These are phyloP conservation scores for Mayetiola destructor DNA, from an alignment of 2,888 invertebrate genomes.

Conservation along the genomic window DNA sequence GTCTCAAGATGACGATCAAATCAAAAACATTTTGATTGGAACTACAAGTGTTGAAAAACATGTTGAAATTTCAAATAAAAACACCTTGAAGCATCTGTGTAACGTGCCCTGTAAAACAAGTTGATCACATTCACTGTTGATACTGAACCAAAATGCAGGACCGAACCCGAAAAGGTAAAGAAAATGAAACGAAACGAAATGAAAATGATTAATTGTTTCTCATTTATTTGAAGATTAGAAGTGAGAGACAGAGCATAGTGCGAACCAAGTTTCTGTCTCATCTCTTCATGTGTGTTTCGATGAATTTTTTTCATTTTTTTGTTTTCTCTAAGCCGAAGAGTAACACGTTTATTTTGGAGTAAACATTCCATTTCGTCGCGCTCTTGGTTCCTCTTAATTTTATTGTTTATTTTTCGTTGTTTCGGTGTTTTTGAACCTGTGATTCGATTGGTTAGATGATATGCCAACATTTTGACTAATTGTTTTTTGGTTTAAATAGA, in stretches of 20 bases:
- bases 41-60: not conserved
- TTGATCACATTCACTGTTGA: too few relatives aligned
- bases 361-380: conserved; percentile 1
- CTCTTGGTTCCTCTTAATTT: not conserved
- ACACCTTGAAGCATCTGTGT: not conserved
- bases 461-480: conserved; percentile 8
- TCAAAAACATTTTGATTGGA: not conserved
- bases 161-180: not conserved
- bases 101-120: too few relatives aligned
- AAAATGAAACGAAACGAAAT: not conserved
- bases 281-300: too few relatives aligned
- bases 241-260: too few relatives aligned
- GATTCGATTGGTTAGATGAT: not conserved
- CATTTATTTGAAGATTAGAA: conserved; percentile 12
- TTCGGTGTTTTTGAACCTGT: not conserved
- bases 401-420: not conserved
- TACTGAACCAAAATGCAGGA: too few relatives aligned
- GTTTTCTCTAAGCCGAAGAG: too few relatives aligned
- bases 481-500: not conserved
- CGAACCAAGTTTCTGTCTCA: not conserved
- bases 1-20: too few relatives aligned
- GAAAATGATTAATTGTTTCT: conserved; percentile 13
- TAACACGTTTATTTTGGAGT: not conserved
- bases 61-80: not conserved
- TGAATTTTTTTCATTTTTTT: too few relatives aligned